These are phyloP conservation scores for Acipenser transmontanus DNA, from an alignment of 2,797 vertebrate species.

Conservation along the genomic window DNA sequence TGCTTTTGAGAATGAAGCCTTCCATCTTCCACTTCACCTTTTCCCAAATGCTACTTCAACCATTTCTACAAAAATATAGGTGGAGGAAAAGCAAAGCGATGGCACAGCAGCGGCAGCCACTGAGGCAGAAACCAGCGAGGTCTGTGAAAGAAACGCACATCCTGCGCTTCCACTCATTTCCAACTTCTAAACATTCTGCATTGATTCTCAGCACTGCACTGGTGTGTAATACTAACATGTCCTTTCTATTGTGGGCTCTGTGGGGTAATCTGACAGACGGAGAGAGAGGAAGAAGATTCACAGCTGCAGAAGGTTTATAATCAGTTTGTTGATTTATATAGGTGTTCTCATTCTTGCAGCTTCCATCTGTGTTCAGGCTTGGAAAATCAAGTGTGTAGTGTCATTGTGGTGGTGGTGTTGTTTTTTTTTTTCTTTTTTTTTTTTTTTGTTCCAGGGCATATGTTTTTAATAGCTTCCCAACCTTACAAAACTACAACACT, in stretches of 20 bases:
- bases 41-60: slow-evolving; percentile 56
- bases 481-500: too few relatives aligned
- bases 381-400: slow-evolving; percentile 29
- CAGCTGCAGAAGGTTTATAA: slow-evolving; percentile 42
- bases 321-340: slow-evolving; percentile 33
- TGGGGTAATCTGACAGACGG: slow-evolving; percentile 38
- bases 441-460: slow-evolving; percentile 36
- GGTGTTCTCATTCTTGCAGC: slow-evolving; percentile 17
- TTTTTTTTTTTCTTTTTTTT: slow-evolving; percentile 34
- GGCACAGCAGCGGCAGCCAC: slow-evolving; percentile 39
- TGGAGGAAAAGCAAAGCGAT: slow-evolving; percentile 62
- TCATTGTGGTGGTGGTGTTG: slow-evolving; percentile 26
- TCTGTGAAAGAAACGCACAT: slow-evolving; percentile 59
- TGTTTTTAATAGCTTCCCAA: background rate
- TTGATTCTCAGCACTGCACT: background rate
- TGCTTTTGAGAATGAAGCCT: slow-evolving; percentile 38
- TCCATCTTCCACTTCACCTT: slow-evolving; percentile 70
- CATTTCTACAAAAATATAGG: slow-evolving; percentile 61
- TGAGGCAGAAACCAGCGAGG: slow-evolving; percentile 56
- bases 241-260: slow-evolving; percentile 46
- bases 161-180: slow-evolving; percentile 28
- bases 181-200: background rate
- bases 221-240: slow-evolving; percentile 39
- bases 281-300: slow-evolving; percentile 47
- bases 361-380: slow-evolving; percentile 32